Conservation (phyloP, 2,113 vertebrate species). For the Morone saxatilis region DNA sequence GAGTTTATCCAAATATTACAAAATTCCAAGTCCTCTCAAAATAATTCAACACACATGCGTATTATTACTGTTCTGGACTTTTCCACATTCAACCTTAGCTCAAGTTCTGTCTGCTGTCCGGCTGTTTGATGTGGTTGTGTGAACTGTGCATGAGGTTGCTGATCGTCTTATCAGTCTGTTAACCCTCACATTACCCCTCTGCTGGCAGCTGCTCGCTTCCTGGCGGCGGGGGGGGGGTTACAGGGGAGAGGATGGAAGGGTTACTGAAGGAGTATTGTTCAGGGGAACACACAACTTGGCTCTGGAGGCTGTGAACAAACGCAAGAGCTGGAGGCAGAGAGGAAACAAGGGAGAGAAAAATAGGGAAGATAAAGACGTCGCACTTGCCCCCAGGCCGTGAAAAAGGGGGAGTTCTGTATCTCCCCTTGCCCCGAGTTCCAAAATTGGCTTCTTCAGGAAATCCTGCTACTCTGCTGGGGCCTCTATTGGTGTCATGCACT, state of each 20-base stretch:
- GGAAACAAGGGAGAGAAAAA: slow-evolving; percentile 52
- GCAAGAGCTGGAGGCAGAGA: slow-evolving; percentile 48
- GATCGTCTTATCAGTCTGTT: slow-evolving; percentile 37
- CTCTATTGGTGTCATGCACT: slow-evolving; percentile 41
- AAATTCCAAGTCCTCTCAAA: slow-evolving; percentile 45
- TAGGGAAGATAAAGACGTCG: slow-evolving; percentile 51
- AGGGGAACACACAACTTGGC: slow-evolving; percentile 56
- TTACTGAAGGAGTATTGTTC: slow-evolving; percentile 70
- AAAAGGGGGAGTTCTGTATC: slow-evolving; percentile 28
- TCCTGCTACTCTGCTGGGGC: slow-evolving; percentile 56
- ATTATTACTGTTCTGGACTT: slow-evolving; percentile 17
- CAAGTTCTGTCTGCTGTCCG: background rate
- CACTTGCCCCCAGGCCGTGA: slow-evolving; percentile 34
- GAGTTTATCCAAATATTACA: slow-evolving; percentile 57
- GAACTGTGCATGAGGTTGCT: slow-evolving; percentile 26
- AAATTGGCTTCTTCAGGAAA: slow-evolving; percentile 68
- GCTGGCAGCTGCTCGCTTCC: slow-evolving; percentile 55
- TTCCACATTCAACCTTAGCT: background rate
- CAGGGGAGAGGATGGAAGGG: slow-evolving; percentile 36
- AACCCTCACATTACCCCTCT: background rate
- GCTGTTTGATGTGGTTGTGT: slow-evolving; percentile 32
- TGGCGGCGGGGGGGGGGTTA: slow-evolving; percentile 29
- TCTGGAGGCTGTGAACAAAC: slow-evolving; percentile 51
- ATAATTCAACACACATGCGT: slow-evolving; percentile 20
- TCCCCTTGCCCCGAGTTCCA: slow-evolving; percentile 48